Evolutionary conservation across 2,113 vertebrate species (phyloP), one percentile per base, ranked within the genome.

Genomic region (Toxotes chatareus): DNA sequence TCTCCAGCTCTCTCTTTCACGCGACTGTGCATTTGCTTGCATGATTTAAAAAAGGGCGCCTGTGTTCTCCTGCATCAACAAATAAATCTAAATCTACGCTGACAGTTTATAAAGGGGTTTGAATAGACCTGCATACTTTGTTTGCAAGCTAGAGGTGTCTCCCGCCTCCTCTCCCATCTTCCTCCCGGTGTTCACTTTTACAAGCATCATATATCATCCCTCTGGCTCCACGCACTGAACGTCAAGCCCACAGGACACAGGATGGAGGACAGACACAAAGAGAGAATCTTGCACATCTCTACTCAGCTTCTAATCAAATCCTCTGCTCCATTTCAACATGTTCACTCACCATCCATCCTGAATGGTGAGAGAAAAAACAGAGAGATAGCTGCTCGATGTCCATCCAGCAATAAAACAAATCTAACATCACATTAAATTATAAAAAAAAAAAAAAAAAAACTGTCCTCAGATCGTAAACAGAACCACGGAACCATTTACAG

Each of bases 301-400:
- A 14, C 76, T 79, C 76, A 32, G 80, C 63, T 27, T 61, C 76
- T 80, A 88, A 90, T 92, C 86, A 56, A 82, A 91, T 86, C 68
- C 77, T 83, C 82, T 59, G 60, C 38, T 87, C 71, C 60, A 49
- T 73, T 63, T 53, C 46, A n/a, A 7, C 14, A 19, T 68, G 40
- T 65, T 76, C 59, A 12, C 36, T 27, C 60, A 8, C 64, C 40
- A 17, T 67, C 64, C 21, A 10, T 19, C 36, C 74, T 19, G 46
- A 65, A 1, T 5, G 42, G 7, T 23, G n/a, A 57, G 63, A 84
- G 17, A 23, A 34, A 32, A 59, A 47, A 53, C 51, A 23, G 38
- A 49, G n/a, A 46, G 21, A 19, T 60, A 0, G 12, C 73, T 36
- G 34, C 64, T 51, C 55, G 1, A 17, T 49, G 13, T 34, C 36